These are phyloP conservation scores for Columba janthina DNA, from an alignment of 2,113 vertebrate species.

Conservation along the genomic window DNA sequence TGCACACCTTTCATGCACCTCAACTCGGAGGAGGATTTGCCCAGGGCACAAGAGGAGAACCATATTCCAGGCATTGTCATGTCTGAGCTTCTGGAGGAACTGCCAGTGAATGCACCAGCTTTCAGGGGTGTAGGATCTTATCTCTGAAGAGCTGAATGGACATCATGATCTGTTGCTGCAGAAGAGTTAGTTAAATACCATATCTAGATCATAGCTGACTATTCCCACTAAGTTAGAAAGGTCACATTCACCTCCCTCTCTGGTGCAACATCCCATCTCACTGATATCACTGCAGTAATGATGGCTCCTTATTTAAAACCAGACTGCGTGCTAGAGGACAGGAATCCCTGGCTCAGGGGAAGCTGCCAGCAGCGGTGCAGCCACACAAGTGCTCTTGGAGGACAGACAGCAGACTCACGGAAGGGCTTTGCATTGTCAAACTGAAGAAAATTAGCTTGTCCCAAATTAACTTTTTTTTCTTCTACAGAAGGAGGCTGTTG, in stretches of 20 bases:
- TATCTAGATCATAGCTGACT: neutral
- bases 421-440: neutral
- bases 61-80: neutral
- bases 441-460: neutral
- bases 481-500: neutral
- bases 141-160: neutral
- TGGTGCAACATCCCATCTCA: neutral
- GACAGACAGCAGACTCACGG: neutral
- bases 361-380: neutral
- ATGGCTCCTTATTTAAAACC: neutral
- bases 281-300: neutral
- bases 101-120: neutral
- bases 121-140: neutral
- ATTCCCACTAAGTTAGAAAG: neutral
- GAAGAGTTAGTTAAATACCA: neutral
- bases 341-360: neutral
- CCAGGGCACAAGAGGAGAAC: neutral
- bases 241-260: neutral
- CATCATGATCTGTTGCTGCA: neutral
- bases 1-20: neutral
- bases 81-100: neutral
- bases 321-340: neutral
- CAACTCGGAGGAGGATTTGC: neutral
- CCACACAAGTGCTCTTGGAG: neutral
- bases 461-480: neutral